phyloP scores from a whole-genome alignment of 2,113 vertebrate genomes.

The Butastur rufipennis region DNA sequence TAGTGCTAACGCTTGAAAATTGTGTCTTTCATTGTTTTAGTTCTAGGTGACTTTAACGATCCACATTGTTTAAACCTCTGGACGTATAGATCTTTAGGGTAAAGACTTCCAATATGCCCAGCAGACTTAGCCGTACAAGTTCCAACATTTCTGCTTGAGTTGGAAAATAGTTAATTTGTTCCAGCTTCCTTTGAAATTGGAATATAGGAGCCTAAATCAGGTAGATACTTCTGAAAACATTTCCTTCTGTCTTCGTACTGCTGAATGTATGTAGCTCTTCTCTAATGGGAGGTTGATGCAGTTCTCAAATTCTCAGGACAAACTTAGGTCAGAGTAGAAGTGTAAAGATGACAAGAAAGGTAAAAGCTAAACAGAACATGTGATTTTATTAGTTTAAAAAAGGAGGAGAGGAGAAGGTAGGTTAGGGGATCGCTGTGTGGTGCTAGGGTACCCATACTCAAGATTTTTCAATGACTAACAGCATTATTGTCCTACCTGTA shows the following conservation, averaged over 20 bases:
- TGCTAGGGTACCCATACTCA: neutral
- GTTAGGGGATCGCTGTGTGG: neutral
- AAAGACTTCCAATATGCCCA: neutral
- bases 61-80: neutral
- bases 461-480: neutral
- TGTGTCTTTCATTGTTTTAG: accelerated
- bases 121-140: neutral
- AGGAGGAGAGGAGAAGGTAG: neutral
- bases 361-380: neutral
- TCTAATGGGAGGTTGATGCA: too few relatives aligned
- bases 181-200: neutral
- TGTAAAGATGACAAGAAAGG: neutral
- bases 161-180: neutral
- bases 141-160: neutral
- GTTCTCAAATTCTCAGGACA: neutral
- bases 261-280: too few relatives aligned
- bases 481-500: accelerated
- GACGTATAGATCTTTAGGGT: neutral
- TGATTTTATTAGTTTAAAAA: neutral
- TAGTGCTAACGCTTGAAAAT: neutral
- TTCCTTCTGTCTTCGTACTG: neutral
- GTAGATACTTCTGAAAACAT: neutral
- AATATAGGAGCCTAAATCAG: neutral
- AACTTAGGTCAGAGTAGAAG: neutral
- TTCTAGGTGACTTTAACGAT: neutral